Conservation (phyloP, 2,797 vertebrate species). For the Chaunax sp. region DNA sequence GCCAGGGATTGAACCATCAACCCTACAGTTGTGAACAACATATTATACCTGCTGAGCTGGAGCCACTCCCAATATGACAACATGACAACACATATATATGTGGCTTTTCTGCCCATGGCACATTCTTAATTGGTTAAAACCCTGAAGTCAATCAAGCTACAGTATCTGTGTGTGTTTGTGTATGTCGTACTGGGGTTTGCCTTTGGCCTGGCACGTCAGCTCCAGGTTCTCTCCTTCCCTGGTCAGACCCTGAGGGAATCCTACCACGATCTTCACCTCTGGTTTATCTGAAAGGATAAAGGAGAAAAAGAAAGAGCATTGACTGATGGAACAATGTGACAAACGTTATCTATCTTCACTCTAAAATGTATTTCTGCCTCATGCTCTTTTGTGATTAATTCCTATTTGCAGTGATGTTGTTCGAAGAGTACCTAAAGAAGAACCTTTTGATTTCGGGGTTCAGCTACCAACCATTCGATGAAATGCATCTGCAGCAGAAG, state of each 20-base stretch:
- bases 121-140: conserved; percentile 33
- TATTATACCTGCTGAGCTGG: not conserved
- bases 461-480: too few species aligned
- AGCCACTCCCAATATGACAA: not conserved
- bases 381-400: not conserved
- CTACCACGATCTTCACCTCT: conserved; percentile 94
- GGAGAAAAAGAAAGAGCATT: conserved; percentile 27
- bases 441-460: too few species aligned
- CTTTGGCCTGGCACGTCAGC: conserved; percentile 91
- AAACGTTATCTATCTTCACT: not conserved
- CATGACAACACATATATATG: not conserved
- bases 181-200: conserved; percentile 93
- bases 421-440: not conserved
- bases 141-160: too few species aligned
- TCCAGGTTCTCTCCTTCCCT: conserved; percentile 96
- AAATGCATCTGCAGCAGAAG: not conserved
- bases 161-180: conserved; percentile 23
- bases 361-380: not conserved
- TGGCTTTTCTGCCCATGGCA: not conserved
- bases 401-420: not conserved
- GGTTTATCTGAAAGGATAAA: conserved; percentile 90
- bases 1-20: not conserved
- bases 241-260: conserved; percentile 92
- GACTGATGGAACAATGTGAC: not conserved
- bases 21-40: not conserved